Evolutionary conservation across 2,113 vertebrate species (phyloP), one percentile per base, ranked within the genome.

Genomic region (Pyxicephalus adspersus): DNA sequence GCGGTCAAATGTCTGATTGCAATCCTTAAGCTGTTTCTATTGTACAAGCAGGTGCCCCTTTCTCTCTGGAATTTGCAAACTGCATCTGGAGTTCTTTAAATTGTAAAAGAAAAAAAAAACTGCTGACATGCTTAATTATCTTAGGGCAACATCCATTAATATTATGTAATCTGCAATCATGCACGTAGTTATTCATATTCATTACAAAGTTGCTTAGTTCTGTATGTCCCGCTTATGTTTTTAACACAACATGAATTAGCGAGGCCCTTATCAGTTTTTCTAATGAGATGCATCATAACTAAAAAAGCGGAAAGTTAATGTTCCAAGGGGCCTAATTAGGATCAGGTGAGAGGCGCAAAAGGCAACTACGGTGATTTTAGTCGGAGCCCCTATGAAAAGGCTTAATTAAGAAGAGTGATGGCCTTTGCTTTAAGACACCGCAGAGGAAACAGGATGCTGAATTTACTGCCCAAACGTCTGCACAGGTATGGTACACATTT

Each of bases 321-420:
- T 94, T 97, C 93, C 94, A 91, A 94, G 83, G 94, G 94, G 93
- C 90, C 94, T 97, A 96, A 97, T 98, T 96, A 97, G 94, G 94
- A 92, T 91, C 92, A 95, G 93, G 92, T 95, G 92, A 94, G 92
- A 94, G 90, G 89, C 87, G 57, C 90, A 88, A 93, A 89, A 92
- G 89, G 77, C 90, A 94, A 84, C 94, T 89, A 85, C 94, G 92
- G 94, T 93, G 92, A 94, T 96, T 97, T 95, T 91, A 92, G 93
- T 92, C 90, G 90, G 89, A 91, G 90, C 89, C 92, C 91, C 86
- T 87, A 87, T 87, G 91, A 94, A 93, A 95, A 92, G 89, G 83
- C 90, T 94, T 97, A 97, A 98, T 97, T 98, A 97, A 92, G 86
- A 92, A 94, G 94, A 96, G 90, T 93, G 93, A 97, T 97, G 91